phyloP scores from a whole-genome alignment of 2,797 vertebrate species.

The Scolopax rusticola region DNA sequence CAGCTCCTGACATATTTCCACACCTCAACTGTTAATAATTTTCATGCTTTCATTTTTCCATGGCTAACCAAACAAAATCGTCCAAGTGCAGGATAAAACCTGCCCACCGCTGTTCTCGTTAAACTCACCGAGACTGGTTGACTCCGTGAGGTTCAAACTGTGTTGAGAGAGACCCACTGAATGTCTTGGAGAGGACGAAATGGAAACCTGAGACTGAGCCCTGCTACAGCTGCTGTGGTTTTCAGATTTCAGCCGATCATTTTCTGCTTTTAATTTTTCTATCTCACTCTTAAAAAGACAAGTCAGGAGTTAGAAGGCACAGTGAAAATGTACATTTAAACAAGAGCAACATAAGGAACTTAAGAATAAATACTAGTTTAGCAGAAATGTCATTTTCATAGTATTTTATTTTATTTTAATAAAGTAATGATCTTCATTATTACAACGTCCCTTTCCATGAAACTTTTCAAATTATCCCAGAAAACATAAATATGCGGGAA shows the following conservation, averaged over 20 bases:
- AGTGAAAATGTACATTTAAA: neutral
- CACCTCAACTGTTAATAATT: slow-evolving; percentile 49
- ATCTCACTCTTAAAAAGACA: slow-evolving; percentile 87
- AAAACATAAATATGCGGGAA: neutral
- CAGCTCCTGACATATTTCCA: slow-evolving; percentile 70
- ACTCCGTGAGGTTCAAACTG: slow-evolving; percentile 93
- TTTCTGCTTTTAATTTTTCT: slow-evolving; percentile 94
- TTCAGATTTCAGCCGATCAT: slow-evolving; percentile 93
- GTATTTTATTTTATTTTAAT: neutral
- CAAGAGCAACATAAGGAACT: neutral
- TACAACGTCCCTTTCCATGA: neutral
- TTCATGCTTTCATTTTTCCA: slow-evolving; percentile 56
- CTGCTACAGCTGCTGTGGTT: slow-evolving; percentile 88
- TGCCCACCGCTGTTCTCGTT: neutral
- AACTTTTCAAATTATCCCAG: neutral
- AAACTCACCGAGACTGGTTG: slow-evolving; percentile 92
- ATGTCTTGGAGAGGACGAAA: slow-evolving; percentile 87
- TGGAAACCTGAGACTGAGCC: slow-evolving; percentile 89
- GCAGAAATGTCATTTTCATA: neutral
- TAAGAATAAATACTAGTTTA: neutral
- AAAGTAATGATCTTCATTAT: neutral
- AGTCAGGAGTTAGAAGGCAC: neutral
- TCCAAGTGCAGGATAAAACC: slow-evolving; percentile 32
- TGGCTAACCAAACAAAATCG: neutral
- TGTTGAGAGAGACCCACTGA: slow-evolving; percentile 88